phyloP scores from a whole-genome alignment of 2,888 invertebrate species.

The Amphipyra berbera region DNA sequence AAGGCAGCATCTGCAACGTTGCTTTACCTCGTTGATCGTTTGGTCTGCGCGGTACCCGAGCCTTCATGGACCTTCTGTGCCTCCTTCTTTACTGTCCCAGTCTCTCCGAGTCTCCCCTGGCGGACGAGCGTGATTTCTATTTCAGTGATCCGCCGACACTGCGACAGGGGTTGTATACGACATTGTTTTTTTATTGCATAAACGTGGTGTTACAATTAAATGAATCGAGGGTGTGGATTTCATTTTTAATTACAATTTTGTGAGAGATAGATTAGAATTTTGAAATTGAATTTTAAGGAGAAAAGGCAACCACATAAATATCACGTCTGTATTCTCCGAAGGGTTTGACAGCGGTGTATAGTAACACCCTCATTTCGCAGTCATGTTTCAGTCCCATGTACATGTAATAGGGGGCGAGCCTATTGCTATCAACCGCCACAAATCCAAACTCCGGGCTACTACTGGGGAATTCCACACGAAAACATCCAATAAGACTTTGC shows the following conservation, averaged over 20 bases:
- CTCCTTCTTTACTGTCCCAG: not conserved
- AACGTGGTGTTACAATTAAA: constrained; percentile 61
- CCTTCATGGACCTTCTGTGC: constrained; percentile 15
- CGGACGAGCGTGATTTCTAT: constrained; percentile 47
- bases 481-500: too few relatives aligned
- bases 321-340: too few relatives aligned
- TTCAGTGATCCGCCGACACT: constrained; percentile 45
- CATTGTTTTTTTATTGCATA: constrained; percentile 61
- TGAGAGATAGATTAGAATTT: constrained; percentile 21
- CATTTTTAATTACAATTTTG: constrained; percentile 57
- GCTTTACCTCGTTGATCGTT: too few relatives aligned
- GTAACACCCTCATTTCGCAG: too few relatives aligned
- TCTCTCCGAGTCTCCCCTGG: constrained; percentile 39
- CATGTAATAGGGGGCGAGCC: too few relatives aligned
- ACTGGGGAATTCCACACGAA: too few relatives aligned
- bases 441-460: too few relatives aligned
- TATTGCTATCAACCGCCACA: too few relatives aligned
- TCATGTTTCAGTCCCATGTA: too few relatives aligned
- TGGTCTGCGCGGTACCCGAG: too few relatives aligned
- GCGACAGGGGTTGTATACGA: constrained; percentile 44
- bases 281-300: not conserved
- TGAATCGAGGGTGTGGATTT: constrained; percentile 52
- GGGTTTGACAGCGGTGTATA: too few relatives aligned
- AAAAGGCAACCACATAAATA: not conserved
- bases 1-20: too few relatives aligned